phyloP scores from a whole-genome alignment of 2,113 vertebrate species.

The Hemichromis elongatus region DNA sequence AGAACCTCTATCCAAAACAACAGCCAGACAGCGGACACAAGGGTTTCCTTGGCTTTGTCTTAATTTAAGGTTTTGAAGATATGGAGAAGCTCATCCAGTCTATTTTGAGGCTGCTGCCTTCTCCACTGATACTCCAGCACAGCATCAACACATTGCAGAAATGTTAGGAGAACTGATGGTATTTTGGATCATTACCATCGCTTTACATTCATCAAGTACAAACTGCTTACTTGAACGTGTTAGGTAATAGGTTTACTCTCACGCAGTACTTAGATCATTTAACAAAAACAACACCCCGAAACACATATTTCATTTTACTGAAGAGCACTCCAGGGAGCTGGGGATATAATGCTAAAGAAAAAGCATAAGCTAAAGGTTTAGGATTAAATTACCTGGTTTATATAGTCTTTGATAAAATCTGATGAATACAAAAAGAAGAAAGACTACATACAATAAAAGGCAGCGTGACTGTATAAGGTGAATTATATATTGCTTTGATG shows the following conservation, averaged over 20 bases:
- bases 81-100: neutral
- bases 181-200: neutral
- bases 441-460: neutral
- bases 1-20: neutral
- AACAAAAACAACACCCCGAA: neutral
- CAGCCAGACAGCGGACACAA: neutral
- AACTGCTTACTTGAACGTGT: neutral
- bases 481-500: neutral
- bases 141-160: neutral
- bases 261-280: neutral
- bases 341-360: neutral
- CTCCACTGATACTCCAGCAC: neutral
- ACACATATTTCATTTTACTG: neutral
- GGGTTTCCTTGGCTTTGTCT: neutral
- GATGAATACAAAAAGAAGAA: neutral
- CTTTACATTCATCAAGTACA: neutral
- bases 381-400: neutral
- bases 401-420: neutral
- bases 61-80: neutral
- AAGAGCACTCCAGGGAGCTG: neutral
- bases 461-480: neutral
- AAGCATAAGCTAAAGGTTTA: accelerated
- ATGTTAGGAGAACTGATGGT: neutral
- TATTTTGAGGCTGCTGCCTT: neutral
- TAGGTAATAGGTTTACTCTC: neutral